A percentile compares a stretch with the other conserved stretches of the same genome.
Conservation (phyloP, 2,113 vertebrate genomes). For the Anolis carolinensis region DNA sequence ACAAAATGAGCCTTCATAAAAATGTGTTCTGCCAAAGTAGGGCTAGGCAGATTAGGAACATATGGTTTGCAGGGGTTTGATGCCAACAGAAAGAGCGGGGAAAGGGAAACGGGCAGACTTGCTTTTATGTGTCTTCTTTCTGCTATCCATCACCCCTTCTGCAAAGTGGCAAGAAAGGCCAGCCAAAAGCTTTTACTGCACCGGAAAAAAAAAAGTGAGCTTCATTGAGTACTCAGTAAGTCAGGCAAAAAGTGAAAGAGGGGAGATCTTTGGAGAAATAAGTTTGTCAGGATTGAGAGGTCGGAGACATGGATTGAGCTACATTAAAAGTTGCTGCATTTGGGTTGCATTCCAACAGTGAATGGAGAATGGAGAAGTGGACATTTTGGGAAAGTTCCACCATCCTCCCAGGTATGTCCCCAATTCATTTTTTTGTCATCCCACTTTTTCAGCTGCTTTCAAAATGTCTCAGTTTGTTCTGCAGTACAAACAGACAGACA, state of each 20-base stretch:
- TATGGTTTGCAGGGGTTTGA: constrained; percentile 67
- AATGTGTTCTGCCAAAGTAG: constrained; percentile 63
- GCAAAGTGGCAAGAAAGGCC: constrained; percentile 68
- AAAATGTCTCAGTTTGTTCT: too few species aligned
- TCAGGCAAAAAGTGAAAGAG: constrained; percentile 1
- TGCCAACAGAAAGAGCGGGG: constrained; percentile 57
- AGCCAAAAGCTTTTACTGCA: constrained; percentile 59
- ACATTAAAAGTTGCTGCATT: not conserved
- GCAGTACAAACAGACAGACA: too few species aligned
- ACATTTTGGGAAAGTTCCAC: not conserved
- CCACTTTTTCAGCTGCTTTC: too few species aligned
- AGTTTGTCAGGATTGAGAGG: not conserved
- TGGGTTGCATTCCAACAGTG: not conserved
- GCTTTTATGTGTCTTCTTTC: constrained; percentile 53
- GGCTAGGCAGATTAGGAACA: constrained; percentile 76
- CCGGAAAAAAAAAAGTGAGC: not conserved
- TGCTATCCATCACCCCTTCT: constrained; percentile 77
- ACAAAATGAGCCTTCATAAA: constrained; percentile 60
- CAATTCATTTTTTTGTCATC: too few species aligned
- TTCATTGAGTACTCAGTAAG: not conserved
- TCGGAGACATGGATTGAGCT: not conserved
- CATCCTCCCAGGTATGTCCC: too few species aligned
- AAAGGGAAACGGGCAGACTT: constrained; percentile 30
- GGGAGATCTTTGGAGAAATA: not conserved
- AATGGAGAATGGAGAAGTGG: not conserved